phyloP scores from a whole-genome alignment of 2,113 vertebrate genomes.

The Rhinogobius similis region DNA sequence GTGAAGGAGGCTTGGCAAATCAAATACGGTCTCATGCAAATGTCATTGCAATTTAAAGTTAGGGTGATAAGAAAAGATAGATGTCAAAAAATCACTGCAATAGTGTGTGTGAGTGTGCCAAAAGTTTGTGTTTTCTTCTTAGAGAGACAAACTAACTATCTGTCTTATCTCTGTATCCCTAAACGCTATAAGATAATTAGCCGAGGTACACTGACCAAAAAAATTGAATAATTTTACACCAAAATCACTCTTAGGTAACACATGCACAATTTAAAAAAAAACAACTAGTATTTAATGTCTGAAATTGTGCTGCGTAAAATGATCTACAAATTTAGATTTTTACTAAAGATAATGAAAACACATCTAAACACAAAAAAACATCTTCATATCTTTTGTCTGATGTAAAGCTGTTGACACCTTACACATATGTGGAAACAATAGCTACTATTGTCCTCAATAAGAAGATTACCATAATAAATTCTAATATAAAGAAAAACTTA shows the following conservation, averaged over 20 bases:
- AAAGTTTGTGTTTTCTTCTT: not conserved
- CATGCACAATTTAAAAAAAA: too few species aligned
- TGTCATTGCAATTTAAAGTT: constrained; percentile 27
- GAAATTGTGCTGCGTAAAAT: not conserved
- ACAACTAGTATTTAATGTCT: not conserved
- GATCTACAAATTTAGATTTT: not conserved
- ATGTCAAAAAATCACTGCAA: not conserved
- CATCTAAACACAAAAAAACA: not conserved
- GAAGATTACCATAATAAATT: too few species aligned
- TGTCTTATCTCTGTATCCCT: not conserved
- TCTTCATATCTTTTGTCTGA: not conserved
- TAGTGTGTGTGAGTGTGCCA: not conserved
- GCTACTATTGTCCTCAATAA: too few species aligned
- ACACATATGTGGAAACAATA: not conserved
- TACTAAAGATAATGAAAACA: not conserved
- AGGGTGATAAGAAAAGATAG: constrained; percentile 17
- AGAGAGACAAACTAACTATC: not conserved
- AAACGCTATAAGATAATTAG: not conserved
- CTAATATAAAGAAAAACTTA: not conserved
- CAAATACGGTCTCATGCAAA: constrained; percentile 39
- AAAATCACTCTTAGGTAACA: not conserved
- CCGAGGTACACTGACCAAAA: not conserved
- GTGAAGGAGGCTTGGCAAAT: constrained; percentile 41
- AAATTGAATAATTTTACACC: not conserved
- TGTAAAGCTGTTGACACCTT: not conserved